A percentile compares a stretch with the other conserved stretches of the same genome.
Conservation (phyloP, 1,140 invertebrate genomes). For the Drosophila pallidifrons region DNA sequence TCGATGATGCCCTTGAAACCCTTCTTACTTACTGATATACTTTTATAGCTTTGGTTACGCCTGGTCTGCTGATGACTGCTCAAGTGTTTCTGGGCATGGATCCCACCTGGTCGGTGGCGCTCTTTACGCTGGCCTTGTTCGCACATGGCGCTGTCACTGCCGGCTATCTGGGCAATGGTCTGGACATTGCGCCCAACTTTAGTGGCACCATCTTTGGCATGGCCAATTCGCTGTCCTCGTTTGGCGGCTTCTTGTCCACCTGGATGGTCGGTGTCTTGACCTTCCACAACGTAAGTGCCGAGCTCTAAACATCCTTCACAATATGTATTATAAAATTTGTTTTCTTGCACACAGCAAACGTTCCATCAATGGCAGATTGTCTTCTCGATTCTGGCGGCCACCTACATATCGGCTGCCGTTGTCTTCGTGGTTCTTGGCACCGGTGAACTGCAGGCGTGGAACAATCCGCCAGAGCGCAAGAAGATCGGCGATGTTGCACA, state of each 20-base stretch:
- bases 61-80: conserved; percentile 89
- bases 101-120: conserved; percentile 89
- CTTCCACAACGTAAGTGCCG: conserved; percentile 88
- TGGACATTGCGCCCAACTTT: conserved; percentile 96
- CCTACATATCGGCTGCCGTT: conserved; percentile 90
- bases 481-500: conserved; percentile 62
- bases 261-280: conserved; percentile 94
- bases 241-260: conserved; percentile 94
- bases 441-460: conserved; percentile 88
- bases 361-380: conserved; percentile 93
- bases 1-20: not conserved
- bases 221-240: conserved; percentile 94
- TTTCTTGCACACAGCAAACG: conserved; percentile 87
- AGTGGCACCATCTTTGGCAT: conserved; percentile 96
- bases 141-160: conserved; percentile 94
- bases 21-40: not conserved
- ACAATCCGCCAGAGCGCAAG: conserved; percentile 80
- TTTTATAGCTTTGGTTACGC: conserved; percentile 87
- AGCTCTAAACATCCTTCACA: not conserved
- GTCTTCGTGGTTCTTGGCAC: conserved; percentile 90
- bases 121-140: conserved; percentile 92
- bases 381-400: conserved; percentile 92
- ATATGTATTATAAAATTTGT: conserved; percentile 13
- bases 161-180: conserved; percentile 94
- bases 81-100: conserved; percentile 90